phyloP scores from a whole-genome alignment of 2,113 vertebrate species.

The Oncorhynchus tshawytscha region DNA sequence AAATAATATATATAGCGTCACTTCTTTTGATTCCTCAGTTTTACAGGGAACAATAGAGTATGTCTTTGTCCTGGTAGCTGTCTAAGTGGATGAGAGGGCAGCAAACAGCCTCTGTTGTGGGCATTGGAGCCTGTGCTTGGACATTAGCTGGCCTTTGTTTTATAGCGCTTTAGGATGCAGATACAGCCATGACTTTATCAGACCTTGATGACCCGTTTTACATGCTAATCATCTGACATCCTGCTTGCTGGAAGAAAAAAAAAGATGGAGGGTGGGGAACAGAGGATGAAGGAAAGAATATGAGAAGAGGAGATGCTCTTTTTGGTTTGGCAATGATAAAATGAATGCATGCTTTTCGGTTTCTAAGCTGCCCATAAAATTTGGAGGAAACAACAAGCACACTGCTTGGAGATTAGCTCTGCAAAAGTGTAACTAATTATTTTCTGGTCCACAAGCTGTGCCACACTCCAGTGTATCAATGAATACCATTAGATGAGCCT shows the following conservation, averaged over 20 bases:
- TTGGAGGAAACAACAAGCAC: constrained; percentile 38
- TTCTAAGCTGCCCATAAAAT: constrained; percentile 34
- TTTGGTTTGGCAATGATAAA: background rate
- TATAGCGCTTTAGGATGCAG: constrained; percentile 23
- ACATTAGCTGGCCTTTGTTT: constrained; percentile 29
- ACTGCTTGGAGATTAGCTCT: constrained; percentile 48
- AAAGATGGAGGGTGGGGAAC: background rate
- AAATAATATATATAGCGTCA: too few species aligned
- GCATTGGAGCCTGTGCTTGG: constrained; percentile 9
- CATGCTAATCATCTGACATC: constrained; percentile 37
- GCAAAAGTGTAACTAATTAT: constrained; percentile 62
- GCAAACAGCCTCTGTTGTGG: background rate
- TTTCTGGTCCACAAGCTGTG: constrained; percentile 43
- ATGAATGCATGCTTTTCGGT: constrained; percentile 6
- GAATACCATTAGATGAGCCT: constrained; percentile 52
- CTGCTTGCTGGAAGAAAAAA: constrained; percentile 13
- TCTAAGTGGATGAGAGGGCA: background rate
- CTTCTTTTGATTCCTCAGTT: background rate
- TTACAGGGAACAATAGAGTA: background rate
- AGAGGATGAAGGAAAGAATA: background rate
- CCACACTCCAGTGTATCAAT: constrained; percentile 48
- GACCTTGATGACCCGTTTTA: constrained; percentile 43
- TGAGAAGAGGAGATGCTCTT: background rate
- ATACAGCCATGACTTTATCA: constrained; percentile 25
- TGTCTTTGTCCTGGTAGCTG: background rate